phyloP scores from a whole-genome alignment of 2,113 vertebrate genomes.

The Prunella himalayana region DNA sequence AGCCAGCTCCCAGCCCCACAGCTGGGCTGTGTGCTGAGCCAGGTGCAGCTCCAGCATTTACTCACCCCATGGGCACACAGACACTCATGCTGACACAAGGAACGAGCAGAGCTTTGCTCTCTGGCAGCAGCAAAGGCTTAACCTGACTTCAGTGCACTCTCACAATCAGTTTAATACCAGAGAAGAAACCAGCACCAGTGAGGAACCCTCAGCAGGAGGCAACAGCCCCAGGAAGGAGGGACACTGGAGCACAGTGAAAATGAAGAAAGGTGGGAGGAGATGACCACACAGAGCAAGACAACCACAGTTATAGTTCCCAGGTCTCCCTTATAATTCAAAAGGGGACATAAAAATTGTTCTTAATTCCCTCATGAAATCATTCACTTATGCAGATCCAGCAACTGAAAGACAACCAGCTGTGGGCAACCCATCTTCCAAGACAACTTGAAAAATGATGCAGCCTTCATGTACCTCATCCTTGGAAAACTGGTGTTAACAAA shows the following conservation, averaged over 20 bases:
- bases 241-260: background rate
- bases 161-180: background rate
- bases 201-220: background rate
- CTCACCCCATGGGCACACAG: rapidly evolving
- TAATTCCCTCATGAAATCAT: background rate
- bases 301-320: background rate
- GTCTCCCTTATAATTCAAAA: background rate
- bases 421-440: background rate
- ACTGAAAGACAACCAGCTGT: background rate
- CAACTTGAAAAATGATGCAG: background rate
- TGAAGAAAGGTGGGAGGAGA: background rate
- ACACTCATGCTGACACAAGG: background rate
- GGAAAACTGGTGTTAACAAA: background rate
- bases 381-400: background rate
- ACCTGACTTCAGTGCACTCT: background rate
- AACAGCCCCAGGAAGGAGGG: background rate
- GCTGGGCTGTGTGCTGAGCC: background rate
- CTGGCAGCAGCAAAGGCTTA: background rate
- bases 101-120: background rate
- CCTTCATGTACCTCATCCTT: background rate
- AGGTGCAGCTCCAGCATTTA: no score
- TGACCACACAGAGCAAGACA: background rate
- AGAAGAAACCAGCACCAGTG: background rate
- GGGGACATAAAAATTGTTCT: background rate
- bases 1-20: no score